Percentiles rank a stretch among this genome's conserved stretches.
These are phyloP conservation scores for Basileuterus tristriatus DNA, from an alignment of 2,797 vertebrate species.

Conservation along the genomic window DNA sequence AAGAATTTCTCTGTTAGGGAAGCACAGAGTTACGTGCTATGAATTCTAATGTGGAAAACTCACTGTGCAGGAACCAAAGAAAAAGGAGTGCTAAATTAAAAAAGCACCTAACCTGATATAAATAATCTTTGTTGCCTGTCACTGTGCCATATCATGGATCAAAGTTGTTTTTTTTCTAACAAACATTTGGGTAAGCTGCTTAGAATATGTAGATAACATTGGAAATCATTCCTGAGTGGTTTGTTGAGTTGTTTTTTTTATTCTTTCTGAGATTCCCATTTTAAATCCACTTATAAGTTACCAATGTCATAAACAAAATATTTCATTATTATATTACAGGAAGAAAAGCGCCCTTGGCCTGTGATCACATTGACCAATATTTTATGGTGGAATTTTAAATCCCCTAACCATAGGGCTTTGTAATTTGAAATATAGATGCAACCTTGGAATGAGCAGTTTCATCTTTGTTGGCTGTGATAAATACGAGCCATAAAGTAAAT, in stretches of 20 bases:
- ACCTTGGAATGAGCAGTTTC: slow-evolving; percentile 43
- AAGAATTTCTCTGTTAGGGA: neutral
- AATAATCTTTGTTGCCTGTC: neutral
- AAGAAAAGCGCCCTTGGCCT: slow-evolving; percentile 6
- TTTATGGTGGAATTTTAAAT: slow-evolving; percentile 50
- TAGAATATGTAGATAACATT: neutral
- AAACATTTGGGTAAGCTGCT: neutral
- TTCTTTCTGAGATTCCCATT: neutral
- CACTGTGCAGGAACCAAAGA: neutral
- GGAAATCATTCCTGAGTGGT: neutral
- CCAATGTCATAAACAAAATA: neutral
- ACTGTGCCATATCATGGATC: neutral
- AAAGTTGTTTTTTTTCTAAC: neutral
- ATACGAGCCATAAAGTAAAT: slow-evolving; percentile 54
- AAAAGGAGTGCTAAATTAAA: neutral
- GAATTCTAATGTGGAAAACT: neutral
- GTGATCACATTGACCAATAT: slow-evolving; percentile 2
- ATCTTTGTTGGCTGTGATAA: slow-evolving; percentile 44
- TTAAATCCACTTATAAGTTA: neutral
- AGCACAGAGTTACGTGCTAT: neutral
- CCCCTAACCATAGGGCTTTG: neutral
- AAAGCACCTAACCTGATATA: neutral
- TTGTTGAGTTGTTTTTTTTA: neutral
- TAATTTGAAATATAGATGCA: slow-evolving; percentile 46
- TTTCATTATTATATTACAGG: neutral